These are phyloP conservation scores for Chiroxiphia lanceolata DNA, from an alignment of 2,797 vertebrate genomes.

Conservation along the genomic window DNA sequence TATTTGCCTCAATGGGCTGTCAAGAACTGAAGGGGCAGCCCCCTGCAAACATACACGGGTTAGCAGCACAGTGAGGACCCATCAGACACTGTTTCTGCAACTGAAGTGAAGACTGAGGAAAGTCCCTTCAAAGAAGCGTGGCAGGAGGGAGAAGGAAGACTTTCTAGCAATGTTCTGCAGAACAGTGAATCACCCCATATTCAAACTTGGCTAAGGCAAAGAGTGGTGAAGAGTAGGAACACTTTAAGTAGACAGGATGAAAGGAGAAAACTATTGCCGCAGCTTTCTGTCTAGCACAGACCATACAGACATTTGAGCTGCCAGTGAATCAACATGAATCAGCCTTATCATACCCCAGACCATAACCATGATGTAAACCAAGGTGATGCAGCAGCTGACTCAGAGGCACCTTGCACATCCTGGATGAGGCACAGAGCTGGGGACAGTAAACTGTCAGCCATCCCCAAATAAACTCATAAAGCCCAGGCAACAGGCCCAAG, in stretches of 20 bases:
- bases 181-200: not conserved
- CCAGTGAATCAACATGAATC: not conserved
- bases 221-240: not conserved
- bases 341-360: not conserved
- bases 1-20: not conserved
- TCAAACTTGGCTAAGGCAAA: not conserved
- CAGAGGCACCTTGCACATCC: not conserved
- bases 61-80: not conserved
- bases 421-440: not conserved
- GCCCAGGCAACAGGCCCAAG: not conserved
- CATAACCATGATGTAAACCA: not conserved
- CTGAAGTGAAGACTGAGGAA: not conserved
- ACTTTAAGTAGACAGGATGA: not conserved
- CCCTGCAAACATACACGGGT: not conserved
- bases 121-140: not conserved
- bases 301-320: not conserved
- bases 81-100: not conserved
- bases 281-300: not conserved
- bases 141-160: not conserved
- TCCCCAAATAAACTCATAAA: not conserved
- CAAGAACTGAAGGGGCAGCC: not conserved
- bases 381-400: slow-evolving; percentile 47
- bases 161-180: not conserved
- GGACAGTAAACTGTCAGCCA: not conserved
- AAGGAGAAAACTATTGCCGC: not conserved